Evolutionary conservation across 1,140 invertebrate genomes (phyloP), one percentile per base, ranked within the genome.

Genomic region (Archivesica marissinica): DNA sequence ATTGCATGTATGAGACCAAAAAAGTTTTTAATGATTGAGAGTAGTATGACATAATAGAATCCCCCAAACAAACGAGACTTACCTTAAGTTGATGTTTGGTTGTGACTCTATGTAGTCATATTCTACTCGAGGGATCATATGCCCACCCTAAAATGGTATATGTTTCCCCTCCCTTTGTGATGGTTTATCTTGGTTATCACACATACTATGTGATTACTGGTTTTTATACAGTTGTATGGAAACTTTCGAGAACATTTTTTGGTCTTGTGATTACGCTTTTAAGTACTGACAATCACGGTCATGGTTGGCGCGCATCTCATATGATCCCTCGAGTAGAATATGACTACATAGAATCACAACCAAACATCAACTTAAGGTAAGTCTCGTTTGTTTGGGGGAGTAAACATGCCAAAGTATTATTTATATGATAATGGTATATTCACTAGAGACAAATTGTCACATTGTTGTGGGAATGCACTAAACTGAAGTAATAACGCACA

Each of bases 251-350:
- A 23, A 11, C 7, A 23, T 9, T 23, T 13, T 30, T 59, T n/a
- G 20, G 23, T 7, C 28, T 68, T 2, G 23, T 68, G 20, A 7
- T 68, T 68, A 39, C 11, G 64, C 64, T 68, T 38, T 61, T 61
- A 1, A 79, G 47, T 80, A 80, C 77, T 80, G 77, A 80, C n/a
- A 25, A 50, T 54, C 47, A 28, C 41, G 30, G 17, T 50, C 47
- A 78, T 30, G 76, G 54, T 61, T 52, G 64, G 17, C 47, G 76
- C 56, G 47, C 76, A 78, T 78, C 76, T 78, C 76, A 78, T 78
- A 61, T 78, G 76, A 78, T 78, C 74, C 74, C 47, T 39, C 47
- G 47, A 76, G 47, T 76, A 39, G 74, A 30, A 74, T 74, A 47
- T 74, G 68, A 74, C 68, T 74, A 74, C 64, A 74, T 35, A 44